Conservation (phyloP, 2,888 invertebrate genomes). For the Muschampia staudingeri region DNA sequence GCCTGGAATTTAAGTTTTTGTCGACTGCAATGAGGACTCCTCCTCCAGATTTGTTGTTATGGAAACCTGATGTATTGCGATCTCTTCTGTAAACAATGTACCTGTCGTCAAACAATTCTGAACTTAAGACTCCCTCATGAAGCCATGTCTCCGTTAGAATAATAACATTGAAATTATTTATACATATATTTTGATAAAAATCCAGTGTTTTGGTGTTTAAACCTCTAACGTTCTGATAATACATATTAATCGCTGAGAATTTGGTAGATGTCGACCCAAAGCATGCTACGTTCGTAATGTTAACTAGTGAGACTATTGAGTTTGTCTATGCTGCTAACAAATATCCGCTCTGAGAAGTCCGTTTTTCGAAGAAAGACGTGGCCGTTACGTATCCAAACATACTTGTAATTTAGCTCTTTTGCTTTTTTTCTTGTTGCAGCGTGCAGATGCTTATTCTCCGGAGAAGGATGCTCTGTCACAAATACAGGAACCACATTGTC, state of each 20-base stretch:
- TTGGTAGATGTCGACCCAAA: not conserved
- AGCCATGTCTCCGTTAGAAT: conserved; percentile 51
- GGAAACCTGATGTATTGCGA: conserved; percentile 23
- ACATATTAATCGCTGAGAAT: conserved; percentile 13
- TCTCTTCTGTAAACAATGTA: conserved; percentile 48
- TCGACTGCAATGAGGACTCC: not conserved
- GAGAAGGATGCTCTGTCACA: conserved; percentile 8
- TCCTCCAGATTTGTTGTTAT: conserved; percentile 10
- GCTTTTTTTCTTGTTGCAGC: conserved; percentile 9
- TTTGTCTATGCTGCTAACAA: conserved; percentile 6
- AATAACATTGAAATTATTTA: conserved; percentile 40
- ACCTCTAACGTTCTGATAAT: conserved; percentile 49
- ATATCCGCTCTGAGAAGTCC: conserved; percentile 3
- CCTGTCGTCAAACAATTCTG: conserved; percentile 48
- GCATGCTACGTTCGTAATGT: not conserved
- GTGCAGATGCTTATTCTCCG: conserved; percentile 1
- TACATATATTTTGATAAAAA: conserved; percentile 40
- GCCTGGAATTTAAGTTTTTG: not conserved
- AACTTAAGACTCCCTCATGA: conserved; percentile 23
- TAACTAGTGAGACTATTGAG: not conserved
- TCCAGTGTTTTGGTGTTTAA: conserved; percentile 41
- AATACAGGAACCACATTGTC: not conserved
- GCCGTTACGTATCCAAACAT: conserved; percentile 8
- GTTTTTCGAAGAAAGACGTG: conserved; percentile 20
- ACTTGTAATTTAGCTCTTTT: not conserved